Conservation (phyloP, 2,888 invertebrate species). For the Hirtodrosophila confusa region DNA sequence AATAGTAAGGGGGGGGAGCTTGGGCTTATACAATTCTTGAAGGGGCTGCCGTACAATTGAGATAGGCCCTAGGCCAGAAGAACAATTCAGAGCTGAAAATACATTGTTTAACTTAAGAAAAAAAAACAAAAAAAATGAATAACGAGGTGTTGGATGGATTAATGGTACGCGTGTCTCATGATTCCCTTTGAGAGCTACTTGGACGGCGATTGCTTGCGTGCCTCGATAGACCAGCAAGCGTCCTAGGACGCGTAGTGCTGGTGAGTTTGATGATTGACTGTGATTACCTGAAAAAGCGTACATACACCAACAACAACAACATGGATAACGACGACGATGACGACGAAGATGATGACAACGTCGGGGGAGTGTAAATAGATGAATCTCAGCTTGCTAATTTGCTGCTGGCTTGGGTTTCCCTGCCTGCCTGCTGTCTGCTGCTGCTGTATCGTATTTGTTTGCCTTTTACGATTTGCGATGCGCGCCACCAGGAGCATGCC, state of each 20-base stretch:
- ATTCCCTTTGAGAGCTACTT: constrained; percentile 82
- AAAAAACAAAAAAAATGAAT: constrained; percentile 23
- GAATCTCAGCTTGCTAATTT: constrained; percentile 1
- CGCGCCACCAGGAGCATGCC: constrained; percentile 27
- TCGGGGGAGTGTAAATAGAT: background rate
- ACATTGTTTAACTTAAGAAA: constrained; percentile 22
- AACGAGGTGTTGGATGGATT: constrained; percentile 1
- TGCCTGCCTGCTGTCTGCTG: constrained; percentile 38
- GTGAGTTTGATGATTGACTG: background rate
- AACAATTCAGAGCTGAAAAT: background rate
- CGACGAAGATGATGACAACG: constrained; percentile 3
- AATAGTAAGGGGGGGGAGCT: constrained; percentile 22
- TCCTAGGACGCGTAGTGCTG: no score
- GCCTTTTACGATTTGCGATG: constrained; percentile 62
- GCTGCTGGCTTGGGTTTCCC: constrained; percentile 36
- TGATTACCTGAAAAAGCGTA: constrained; percentile 54
- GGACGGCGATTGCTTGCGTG: constrained; percentile 24
- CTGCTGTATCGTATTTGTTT: constrained; percentile 65
- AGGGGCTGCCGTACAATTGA: constrained; percentile 5
- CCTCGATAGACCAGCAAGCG: no score
- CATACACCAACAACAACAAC: constrained; percentile 65
- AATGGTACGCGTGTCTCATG: constrained; percentile 80
- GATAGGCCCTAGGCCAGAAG: constrained; percentile 9
- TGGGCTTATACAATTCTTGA: constrained; percentile 23
- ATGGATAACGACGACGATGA: constrained; percentile 34